Conservation (phyloP, 2,888 invertebrate genomes). For the Macrosiphum euphorbiae region DNA sequence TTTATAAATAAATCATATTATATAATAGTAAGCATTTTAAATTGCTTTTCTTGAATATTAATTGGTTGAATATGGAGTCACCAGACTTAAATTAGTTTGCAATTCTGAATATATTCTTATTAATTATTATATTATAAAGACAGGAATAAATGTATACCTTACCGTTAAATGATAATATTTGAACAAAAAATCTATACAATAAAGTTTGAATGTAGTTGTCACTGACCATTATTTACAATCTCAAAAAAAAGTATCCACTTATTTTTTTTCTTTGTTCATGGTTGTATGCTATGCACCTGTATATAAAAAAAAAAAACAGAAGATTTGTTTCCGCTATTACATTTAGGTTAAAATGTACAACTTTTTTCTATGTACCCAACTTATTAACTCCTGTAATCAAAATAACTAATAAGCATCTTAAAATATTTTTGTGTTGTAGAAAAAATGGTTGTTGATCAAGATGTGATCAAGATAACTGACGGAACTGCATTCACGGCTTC, state of each 20-base stretch:
- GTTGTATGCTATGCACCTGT: no score
- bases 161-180: not conserved
- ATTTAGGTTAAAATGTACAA: not conserved
- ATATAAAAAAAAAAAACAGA: not conserved
- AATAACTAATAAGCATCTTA: no score
- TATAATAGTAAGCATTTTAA: not conserved
- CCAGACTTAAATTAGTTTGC: not conserved
- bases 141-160: not conserved
- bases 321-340: not conserved
- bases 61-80: not conserved
- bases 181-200: not conserved
- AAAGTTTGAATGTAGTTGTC: not conserved
- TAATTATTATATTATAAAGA: not conserved
- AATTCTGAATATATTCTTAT: not conserved
- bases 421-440: conserved; percentile 38
- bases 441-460: conserved; percentile 49
- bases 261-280: not conserved
- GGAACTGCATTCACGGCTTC: conserved; percentile 32
- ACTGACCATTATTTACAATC: not conserved
- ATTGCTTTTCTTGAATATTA: not conserved
- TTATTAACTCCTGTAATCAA: not conserved
- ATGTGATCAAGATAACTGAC: conserved; percentile 15
- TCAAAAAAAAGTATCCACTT: not conserved
- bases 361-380: not conserved
- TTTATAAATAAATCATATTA: not conserved